These are phyloP conservation scores for Crotalus viridis DNA, from an alignment of 2,113 vertebrate genomes.

Conservation along the genomic window DNA sequence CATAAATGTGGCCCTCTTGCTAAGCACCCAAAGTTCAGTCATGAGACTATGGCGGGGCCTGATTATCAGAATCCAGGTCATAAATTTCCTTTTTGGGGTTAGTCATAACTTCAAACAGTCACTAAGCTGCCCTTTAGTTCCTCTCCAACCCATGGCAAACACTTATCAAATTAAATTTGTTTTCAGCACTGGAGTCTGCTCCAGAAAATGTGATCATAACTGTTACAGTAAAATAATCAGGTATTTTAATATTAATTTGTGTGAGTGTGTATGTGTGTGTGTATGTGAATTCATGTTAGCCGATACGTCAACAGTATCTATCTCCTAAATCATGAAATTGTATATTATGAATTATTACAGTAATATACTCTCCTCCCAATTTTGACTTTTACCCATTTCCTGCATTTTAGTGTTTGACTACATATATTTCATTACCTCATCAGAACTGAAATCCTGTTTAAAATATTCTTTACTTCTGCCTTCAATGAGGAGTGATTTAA, in stretches of 20 bases:
- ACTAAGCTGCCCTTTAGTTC: not conserved
- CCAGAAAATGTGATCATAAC: not conserved
- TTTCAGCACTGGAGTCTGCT: not conserved
- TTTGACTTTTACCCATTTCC: not conserved
- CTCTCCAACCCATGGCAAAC: not conserved
- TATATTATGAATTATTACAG: not conserved
- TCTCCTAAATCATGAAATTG: not conserved
- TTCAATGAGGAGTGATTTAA: not conserved
- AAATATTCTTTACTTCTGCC: not conserved
- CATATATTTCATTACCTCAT: conserved; percentile 13
- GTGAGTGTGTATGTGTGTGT: not conserved
- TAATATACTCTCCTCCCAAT: not conserved
- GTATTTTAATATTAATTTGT: not conserved
- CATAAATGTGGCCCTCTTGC: too few relatives aligned
- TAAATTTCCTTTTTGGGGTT: too few relatives aligned
- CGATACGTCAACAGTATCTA: not conserved
- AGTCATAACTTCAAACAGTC: too few relatives aligned
- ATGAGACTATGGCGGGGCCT: too few relatives aligned
- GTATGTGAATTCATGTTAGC: not conserved
- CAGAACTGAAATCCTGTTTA: not conserved
- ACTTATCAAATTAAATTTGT: not conserved
- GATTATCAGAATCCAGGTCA: too few relatives aligned
- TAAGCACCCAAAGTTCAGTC: too few relatives aligned
- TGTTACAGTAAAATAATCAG: not conserved
- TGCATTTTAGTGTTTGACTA: not conserved